These are phyloP conservation scores for Spilosoma lubricipeda DNA, from an alignment of 2,888 invertebrate species.

Conservation along the genomic window DNA sequence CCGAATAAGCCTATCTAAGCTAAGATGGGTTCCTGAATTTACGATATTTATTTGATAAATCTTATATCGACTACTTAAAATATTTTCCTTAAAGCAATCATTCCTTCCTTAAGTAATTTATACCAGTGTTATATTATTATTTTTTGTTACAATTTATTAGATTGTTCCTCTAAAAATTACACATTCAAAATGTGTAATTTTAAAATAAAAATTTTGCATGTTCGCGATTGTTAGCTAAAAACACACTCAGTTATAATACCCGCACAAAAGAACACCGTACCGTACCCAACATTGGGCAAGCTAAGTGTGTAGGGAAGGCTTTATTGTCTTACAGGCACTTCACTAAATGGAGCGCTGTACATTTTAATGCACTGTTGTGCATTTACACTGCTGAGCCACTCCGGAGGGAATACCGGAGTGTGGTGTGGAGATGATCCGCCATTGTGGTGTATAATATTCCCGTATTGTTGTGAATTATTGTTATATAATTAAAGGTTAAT, in stretches of 20 bases:
- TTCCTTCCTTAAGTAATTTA: no score
- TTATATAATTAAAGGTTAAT: background rate
- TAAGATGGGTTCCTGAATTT: no score
- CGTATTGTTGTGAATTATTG: background rate
- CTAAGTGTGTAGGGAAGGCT: conserved; percentile 41
- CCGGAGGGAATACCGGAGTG: conserved; percentile 21
- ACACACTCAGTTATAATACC: background rate
- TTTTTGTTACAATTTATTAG: no score
- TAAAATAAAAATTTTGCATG: no score
- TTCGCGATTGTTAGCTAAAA: background rate
- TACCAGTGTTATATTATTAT: no score
- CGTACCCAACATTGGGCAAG: conserved; percentile 44
- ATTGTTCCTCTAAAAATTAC: no score
- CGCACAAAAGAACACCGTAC: conserved; percentile 22
- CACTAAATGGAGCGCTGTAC: conserved; percentile 55
- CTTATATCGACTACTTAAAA: no score
- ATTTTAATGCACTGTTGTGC: conserved; percentile 53
- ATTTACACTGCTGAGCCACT: conserved; percentile 16
- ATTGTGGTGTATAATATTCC: conserved; percentile 6
- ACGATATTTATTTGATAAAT: no score
- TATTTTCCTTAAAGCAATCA: no score
- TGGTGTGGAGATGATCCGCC: conserved; percentile 9
- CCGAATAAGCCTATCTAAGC: no score
- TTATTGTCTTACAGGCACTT: conserved; percentile 59
- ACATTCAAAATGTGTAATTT: background rate